Evolutionary conservation across 2,113 vertebrate genomes (phyloP).

Genomic region (Datnioides undecimradiatus): DNA sequence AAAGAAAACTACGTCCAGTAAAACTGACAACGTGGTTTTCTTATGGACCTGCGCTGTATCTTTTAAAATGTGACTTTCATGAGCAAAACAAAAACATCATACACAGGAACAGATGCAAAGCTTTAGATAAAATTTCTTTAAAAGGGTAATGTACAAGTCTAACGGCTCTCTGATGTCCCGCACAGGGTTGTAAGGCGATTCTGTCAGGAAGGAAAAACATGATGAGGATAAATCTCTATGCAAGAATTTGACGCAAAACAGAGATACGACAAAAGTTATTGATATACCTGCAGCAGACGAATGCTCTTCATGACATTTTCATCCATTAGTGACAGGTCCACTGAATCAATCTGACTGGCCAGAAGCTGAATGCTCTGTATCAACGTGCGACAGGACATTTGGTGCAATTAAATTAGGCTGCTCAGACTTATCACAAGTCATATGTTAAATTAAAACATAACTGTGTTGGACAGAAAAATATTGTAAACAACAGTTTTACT

Average conservation of each 20-base stretch:
- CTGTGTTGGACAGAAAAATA: no score
- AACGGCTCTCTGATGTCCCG: slow-evolving; percentile 44
- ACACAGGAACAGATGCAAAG: neutral
- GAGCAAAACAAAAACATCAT: neutral
- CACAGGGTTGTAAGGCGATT: slow-evolving; percentile 79
- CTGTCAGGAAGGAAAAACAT: slow-evolving; percentile 52
- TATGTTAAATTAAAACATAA: neutral
- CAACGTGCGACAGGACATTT: neutral
- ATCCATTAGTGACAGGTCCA: slow-evolving; percentile 80
- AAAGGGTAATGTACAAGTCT: slow-evolving; percentile 29
- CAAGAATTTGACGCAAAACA: neutral
- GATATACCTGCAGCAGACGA: slow-evolving; percentile 78
- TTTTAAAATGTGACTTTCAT: neutral
- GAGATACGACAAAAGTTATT: neutral
- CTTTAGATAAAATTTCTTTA: neutral
- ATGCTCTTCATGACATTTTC: slow-evolving; percentile 78
- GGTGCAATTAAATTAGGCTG: neutral
- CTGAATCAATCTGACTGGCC: slow-evolving; percentile 84
- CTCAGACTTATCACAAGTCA: neutral
- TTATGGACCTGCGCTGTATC: neutral
- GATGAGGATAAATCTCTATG: neutral
- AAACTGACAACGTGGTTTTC: neutral
- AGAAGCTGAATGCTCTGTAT: slow-evolving; percentile 83
- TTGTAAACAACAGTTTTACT: no score
- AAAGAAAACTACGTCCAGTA: neutral